These are phyloP conservation scores for Anaspis maculata DNA, from an alignment of 2,888 invertebrate species.

Conservation along the genomic window DNA sequence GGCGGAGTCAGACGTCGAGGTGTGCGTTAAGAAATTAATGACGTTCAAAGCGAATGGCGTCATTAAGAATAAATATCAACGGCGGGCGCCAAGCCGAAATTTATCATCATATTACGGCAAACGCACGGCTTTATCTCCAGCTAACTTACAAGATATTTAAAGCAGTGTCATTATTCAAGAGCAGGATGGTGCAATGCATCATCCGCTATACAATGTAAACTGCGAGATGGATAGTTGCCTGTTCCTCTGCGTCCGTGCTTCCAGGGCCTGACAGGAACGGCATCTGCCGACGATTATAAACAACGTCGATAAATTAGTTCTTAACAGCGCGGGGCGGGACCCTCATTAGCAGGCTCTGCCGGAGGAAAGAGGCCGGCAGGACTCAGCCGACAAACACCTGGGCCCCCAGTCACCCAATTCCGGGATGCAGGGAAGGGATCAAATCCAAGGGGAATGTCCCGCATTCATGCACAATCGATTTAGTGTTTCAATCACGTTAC, in stretches of 20 bases:
- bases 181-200: slow-evolving; percentile 32
- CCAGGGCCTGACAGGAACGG: slow-evolving; percentile 6
- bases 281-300: slow-evolving; percentile 30
- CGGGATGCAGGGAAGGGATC: too few relatives aligned
- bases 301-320: slow-evolving; percentile 32
- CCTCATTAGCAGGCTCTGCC: too few relatives aligned
- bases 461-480: too few relatives aligned
- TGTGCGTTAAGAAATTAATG: slow-evolving; percentile 8
- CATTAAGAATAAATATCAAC: slow-evolving; percentile 27
- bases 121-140: slow-evolving; percentile 23
- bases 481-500: too few relatives aligned
- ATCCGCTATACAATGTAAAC: slow-evolving; percentile 20
- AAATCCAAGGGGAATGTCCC: too few relatives aligned
- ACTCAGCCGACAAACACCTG: too few relatives aligned
- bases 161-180: slow-evolving; percentile 30
- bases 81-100: slow-evolving; percentile 19
- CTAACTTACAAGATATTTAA: slow-evolving; percentile 32
- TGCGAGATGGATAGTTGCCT: slow-evolving; percentile 15
- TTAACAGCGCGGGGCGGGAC: slow-evolving; percentile 26
- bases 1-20: too few relatives aligned
- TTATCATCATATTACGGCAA: slow-evolving; percentile 26
- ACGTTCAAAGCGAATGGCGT: slow-evolving; percentile 13
- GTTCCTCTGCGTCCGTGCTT: slow-evolving; percentile 12
- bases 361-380: too few relatives aligned
- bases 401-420: too few relatives aligned